phyloP scores from a whole-genome alignment of 1,140 invertebrate species.

The Zelostemma sp. region DNA sequence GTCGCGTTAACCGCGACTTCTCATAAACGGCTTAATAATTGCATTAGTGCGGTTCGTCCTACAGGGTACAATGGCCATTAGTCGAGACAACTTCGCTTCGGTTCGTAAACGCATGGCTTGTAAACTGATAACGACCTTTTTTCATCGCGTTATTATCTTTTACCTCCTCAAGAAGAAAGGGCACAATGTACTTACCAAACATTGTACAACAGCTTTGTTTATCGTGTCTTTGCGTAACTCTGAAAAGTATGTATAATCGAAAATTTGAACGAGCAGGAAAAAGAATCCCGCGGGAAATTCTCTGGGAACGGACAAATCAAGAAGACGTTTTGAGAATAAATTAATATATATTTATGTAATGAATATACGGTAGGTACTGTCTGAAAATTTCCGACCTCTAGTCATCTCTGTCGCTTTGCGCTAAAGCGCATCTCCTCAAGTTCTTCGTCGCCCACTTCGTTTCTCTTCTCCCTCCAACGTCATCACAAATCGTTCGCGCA shows the following conservation, averaged over 20 bases:
- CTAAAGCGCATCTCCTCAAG: no score
- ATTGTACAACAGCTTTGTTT: no score
- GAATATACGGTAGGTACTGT: constrained; percentile 69
- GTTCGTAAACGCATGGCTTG: constrained; percentile 40
- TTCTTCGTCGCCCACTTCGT: constrained; percentile 25
- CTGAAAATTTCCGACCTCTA: constrained; percentile 60
- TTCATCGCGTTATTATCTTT: constrained; percentile 18
- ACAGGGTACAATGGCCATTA: constrained; percentile 60
- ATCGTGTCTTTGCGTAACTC: no score
- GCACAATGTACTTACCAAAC: no score
- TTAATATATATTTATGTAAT: constrained; percentile 70
- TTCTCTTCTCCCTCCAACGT: constrained; percentile 19
- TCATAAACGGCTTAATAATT: constrained; percentile 57
- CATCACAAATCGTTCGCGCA: constrained; percentile 56
- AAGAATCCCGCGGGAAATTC: no score
- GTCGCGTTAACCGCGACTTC: constrained; percentile 48
- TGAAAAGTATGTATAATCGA: no score
- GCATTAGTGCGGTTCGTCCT: constrained; percentile 54
- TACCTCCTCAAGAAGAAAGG: no score
- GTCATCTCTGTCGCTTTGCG: constrained; percentile 52
- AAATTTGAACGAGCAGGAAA: no score
- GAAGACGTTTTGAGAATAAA: constrained; percentile 66
- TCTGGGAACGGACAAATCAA: not conserved
- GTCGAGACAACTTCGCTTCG: constrained; percentile 47
- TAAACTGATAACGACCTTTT: constrained; percentile 39